Evolutionary conservation across 2,113 vertebrate species (phyloP), one percentile per base, ranked within the genome.

Genomic region (Petroica traversi): DNA sequence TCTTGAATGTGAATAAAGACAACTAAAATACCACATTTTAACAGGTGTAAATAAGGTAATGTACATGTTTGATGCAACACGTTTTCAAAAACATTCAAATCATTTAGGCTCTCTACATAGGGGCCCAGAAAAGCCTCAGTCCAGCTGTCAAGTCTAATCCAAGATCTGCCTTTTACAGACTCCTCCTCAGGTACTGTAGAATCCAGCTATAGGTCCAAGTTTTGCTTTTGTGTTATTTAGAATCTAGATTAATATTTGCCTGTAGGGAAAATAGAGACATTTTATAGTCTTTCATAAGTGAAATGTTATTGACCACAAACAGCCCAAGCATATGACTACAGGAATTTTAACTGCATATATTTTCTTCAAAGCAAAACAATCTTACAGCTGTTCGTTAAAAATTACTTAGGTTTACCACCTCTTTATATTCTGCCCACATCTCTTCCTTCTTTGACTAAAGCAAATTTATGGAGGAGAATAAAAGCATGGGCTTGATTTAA

Each of bases 41-140:
- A n/a, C 2, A 6, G 24, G 45, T 34, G 5, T 28, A 48, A 48
- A 58, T 8, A 55, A 19, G 33, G 14, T 61, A 80, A 71, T 18
- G 22, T 24, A 19, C 9, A 12, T 7, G 11, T 58, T 25, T 77
- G 66, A 61, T 41, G 25, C 11, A 69, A 74, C 4, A 11, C 18
- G 41, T n/a, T 40, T 43, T 17, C 16, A 74, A 74, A 91, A 88
- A 33, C 4, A 18, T 36, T 81, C 8, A 12, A 43, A 71, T 33
- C 1, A 20, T 31, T 92, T 45, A 48, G 29, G 12, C 1, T 74
- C 12, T 67, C 34, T 33, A 6, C 17, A 26, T 0, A 43, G 19
- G 77, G 7, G 5, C 19, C 6, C 28, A 58, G 18, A 75, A 67
- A 59, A 54, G 14, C 34, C 57, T 49, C 52, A 71, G 31, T 69